A percentile compares a stretch with the other conserved stretches of the same genome.
Conservation (phyloP, 2,797 vertebrate species). For the Hippoglossus hippoglossus region DNA sequence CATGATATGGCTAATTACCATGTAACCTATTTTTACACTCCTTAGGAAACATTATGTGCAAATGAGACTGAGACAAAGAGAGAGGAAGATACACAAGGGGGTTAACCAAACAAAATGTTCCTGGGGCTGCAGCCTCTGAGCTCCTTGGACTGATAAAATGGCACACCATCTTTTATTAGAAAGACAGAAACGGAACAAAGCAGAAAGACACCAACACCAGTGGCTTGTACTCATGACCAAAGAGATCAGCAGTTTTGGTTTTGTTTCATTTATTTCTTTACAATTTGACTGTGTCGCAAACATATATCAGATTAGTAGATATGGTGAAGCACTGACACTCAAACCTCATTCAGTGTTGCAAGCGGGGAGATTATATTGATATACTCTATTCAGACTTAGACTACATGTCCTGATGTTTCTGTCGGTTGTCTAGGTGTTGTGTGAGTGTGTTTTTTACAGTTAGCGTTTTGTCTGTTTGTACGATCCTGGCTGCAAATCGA, state of each 20-base stretch:
- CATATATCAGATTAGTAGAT: conserved; percentile 9
- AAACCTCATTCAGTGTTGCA: not conserved
- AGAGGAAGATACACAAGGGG: not conserved
- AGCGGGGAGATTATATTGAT: not conserved
- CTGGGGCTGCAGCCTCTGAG: too few species aligned
- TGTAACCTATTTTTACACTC: conserved; percentile 67
- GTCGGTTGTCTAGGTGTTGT: too few species aligned
- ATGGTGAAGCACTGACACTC: conserved; percentile 3
- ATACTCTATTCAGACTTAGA: not conserved
- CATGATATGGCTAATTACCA: too few species aligned
- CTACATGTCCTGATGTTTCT: too few species aligned
- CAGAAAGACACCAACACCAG: conserved; percentile 17
- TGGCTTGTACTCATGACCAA: conserved; percentile 11
- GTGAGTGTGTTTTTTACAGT: too few species aligned
- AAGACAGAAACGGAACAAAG: conserved; percentile 41
- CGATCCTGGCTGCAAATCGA: too few species aligned
- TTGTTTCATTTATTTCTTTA: conserved; percentile 14
- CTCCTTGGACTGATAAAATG: too few species aligned
- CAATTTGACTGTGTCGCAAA: conserved; percentile 13
- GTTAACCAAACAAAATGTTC: not conserved
- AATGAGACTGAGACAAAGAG: conserved; percentile 31
- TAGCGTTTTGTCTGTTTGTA: too few species aligned
- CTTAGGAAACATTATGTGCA: conserved; percentile 42
- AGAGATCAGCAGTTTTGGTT: conserved; percentile 24
- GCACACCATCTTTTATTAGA: conserved; percentile 48